Base-by-base conservation (phyloP, 2,888 invertebrate genomes). In the Slavum lentiscoides region DNA sequence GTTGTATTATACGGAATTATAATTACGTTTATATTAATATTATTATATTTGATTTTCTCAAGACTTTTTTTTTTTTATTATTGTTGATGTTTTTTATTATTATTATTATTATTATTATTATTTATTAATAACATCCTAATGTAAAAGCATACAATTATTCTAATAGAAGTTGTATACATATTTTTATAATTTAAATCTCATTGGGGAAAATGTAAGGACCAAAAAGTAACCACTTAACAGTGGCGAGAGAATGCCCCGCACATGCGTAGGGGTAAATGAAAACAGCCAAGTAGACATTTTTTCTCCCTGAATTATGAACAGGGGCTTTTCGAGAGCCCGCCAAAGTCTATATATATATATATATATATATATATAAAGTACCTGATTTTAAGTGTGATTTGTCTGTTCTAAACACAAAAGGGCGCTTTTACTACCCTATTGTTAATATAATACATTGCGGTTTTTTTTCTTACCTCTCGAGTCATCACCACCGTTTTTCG, bases 371-470 rank as follows among this genome's bases (percentile, higher is more conserved):
- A 30, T 43, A 39, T 23, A 30, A 80, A 80, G 77, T 70, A 70
- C 64, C 77, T 80, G 69, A 70, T 80, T 70, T 80, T 80, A 80
- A 80, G 77, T 80, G 77, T 80, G 77, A 80, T 80, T 80, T 70
- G 69, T 80, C 77, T 70, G 77, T 80, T 70, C 55, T 80, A 80
- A 80, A 80, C 77, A 80, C 77, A 80, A 80, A 77, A 80, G 77
- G 30, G 39, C 55, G 61, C 70, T 80, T 80, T 80, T 64, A 80
- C 70, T 39, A 62, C 61, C 62, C 77, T 64, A 62, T 80, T 80
- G 77, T 80, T 80, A 80, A 80, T 70, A 80, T 70, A 80, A 80
- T 70, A 70, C 77, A 80, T 80, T 70, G 62, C 62, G n/a, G 70
- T 70, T 80, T 58, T 30, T 75, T 70, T 55, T 59, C 61, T 15